Base-by-base conservation (phyloP, 1,140 invertebrate genomes). In the Leptestheria dahalacensis region DNA sequence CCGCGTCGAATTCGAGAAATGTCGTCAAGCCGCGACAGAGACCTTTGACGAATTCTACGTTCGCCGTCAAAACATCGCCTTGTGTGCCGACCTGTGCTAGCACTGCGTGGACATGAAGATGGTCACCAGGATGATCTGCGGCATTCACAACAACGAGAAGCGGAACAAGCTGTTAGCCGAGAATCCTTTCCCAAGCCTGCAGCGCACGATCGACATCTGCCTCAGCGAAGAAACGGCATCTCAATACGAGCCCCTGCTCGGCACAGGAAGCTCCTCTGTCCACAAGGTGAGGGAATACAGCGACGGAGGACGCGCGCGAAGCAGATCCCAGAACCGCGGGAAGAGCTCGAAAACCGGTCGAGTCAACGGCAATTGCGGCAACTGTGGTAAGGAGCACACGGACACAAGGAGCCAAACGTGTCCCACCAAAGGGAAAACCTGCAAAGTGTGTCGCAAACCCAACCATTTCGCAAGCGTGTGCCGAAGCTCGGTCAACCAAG, bases 221-320 rank as follows among this genome's bases (percentile, higher is more conserved):
- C n/a, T n/a, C n/a, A n/a, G 41, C 26, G 24, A 48, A 18, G 33
- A 59, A 49, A 23, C 62, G 12, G 48, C 62, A 15, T 55, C 48
- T 1, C 59, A 62, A 18, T 52, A 65, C 48, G 54, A 62, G 12
- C 25, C 63, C 4, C 47, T 58, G 20, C 10, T 59, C 20, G 21
- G 57, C 33, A 33, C 21, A 21, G n/a, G 33, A 11, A 20, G 20
- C 46, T 20, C 41, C 29, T 46, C 28, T 46, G n/a, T 47, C 46
- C n/a, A 21, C 57, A 48, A 59, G 20, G 24, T 2, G 18, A 15
- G 18, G 3, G 49, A 59, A 28, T 12, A 48, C 1, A n/a, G 23
- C n/a, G 26, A 50, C 6, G 49, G 25, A 26, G n/a, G n/a, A 25
- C 23, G 1, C 23, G 28, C 23, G n/a, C 52, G 2, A 25, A 23